Evolutionary conservation across 2,797 vertebrate genomes (phyloP).

Genomic region (Vultur gryphus): DNA sequence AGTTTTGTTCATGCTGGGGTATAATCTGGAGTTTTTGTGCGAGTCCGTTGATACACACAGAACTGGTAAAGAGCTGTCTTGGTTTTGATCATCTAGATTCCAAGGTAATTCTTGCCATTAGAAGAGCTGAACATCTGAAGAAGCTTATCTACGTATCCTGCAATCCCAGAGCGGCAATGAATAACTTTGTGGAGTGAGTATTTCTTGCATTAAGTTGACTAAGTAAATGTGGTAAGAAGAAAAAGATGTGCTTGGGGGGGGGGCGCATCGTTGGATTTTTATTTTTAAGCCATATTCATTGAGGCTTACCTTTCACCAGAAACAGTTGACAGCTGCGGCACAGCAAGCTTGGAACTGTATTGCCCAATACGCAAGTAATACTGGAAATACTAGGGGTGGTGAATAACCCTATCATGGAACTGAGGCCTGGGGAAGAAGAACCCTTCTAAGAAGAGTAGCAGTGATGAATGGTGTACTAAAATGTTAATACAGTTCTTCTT

Average conservation of each 20-base stretch:
- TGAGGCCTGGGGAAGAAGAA: neutral
- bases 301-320: neutral
- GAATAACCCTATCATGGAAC: accelerated
- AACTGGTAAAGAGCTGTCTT: neutral
- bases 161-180: slow-evolving; percentile 94
- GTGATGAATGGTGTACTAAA: neutral
- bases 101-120: slow-evolving; percentile 91
- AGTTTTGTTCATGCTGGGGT: neutral
- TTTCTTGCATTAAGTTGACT: neutral
- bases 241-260: neutral
- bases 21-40: neutral
- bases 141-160: slow-evolving; percentile 93
- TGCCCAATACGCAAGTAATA: neutral
- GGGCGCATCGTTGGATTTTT: accelerated
- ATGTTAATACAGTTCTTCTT: neutral
- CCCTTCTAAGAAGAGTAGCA: neutral
- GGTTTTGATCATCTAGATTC: slow-evolving; percentile 79
- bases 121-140: slow-evolving; percentile 89
- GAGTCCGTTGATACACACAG: neutral
- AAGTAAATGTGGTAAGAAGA: neutral
- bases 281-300: neutral
- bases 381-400: neutral
- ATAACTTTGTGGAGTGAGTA: slow-evolving; percentile 96
- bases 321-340: neutral
- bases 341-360: neutral